Evolutionary conservation across 1,140 invertebrate species (phyloP).

Genomic region (Lepidurus packardi): DNA sequence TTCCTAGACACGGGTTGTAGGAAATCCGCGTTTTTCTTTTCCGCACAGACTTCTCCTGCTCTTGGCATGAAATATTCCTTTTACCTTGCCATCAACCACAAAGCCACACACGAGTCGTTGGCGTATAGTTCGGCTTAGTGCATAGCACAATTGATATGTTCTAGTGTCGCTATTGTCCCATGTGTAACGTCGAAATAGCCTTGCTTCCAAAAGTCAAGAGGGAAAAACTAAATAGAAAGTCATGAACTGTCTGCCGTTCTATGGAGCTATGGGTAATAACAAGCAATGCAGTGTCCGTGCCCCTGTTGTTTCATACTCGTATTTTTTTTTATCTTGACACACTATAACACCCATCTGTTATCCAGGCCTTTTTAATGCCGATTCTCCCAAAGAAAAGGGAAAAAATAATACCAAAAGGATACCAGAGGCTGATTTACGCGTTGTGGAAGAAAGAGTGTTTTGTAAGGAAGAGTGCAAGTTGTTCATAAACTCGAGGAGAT

Average conservation of each 20-base stretch:
- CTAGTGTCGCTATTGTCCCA: not conserved
- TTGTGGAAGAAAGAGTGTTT: too few relatives aligned
- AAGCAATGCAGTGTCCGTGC: not conserved
- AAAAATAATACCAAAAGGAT: not conserved
- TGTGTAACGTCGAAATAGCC: not conserved
- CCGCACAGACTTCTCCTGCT: too few relatives aligned
- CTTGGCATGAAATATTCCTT: not conserved
- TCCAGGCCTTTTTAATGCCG: not conserved
- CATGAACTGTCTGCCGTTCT: not conserved
- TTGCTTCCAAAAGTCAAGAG: not conserved
- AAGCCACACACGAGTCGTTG: not conserved
- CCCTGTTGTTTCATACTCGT: not conserved
- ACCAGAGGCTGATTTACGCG: conserved; percentile 6
- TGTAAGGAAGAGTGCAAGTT: not conserved
- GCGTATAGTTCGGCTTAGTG: not conserved
- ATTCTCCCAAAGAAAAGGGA: not conserved
- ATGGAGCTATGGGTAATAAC: not conserved
- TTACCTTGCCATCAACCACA: not conserved
- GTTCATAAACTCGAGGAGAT: conserved; percentile 11
- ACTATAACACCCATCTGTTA: not conserved
- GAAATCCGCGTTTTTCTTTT: too few relatives aligned
- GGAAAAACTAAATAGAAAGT: not conserved
- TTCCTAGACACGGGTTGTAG: too few relatives aligned
- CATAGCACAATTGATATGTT: conserved; percentile 3
- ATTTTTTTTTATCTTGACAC: conserved; percentile 4